These are phyloP conservation scores for Meteorus sp. DNA, from an alignment of 1,140 invertebrate species.

Conservation along the genomic window DNA sequence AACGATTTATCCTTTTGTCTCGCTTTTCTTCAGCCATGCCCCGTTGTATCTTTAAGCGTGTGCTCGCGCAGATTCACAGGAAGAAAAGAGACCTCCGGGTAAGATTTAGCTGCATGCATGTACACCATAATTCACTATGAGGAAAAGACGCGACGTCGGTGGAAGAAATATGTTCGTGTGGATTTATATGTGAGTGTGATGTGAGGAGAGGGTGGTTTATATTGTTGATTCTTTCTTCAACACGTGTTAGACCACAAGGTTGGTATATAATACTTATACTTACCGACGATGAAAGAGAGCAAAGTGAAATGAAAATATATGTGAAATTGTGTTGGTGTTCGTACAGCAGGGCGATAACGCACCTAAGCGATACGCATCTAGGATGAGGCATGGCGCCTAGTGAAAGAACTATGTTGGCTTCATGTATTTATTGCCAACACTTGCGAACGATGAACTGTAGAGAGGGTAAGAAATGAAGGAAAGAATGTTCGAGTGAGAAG, in stretches of 20 bases:
- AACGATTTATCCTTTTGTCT: conserved; percentile 1
- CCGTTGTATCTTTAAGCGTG: background rate
- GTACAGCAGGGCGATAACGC: conserved; percentile 38
- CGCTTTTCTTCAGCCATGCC: background rate
- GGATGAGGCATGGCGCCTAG: conserved; percentile 42
- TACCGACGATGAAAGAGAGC: background rate
- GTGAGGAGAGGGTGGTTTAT: background rate
- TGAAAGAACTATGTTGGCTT: conserved; percentile 37
- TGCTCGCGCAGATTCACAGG: background rate
- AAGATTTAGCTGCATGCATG: conserved; percentile 10
- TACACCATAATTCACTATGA: background rate
- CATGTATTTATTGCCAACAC: conserved; percentile 40
- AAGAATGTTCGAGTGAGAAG: conserved; percentile 23
- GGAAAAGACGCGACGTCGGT: background rate
- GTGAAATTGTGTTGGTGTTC: conserved; percentile 7
- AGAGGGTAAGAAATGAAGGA: conserved; percentile 18
- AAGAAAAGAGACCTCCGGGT: background rate
- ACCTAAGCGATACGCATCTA: conserved; percentile 46
- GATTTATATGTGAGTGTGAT: background rate
- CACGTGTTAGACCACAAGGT: conserved; percentile 11
- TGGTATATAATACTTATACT: background rate
- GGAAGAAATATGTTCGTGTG: background rate
- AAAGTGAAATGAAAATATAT: conserved; percentile 2
- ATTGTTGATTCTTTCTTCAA: background rate
- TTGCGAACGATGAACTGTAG: conserved; percentile 18